These are phyloP conservation scores for Mareca strepera DNA, from an alignment of 2,797 vertebrate genomes.

Conservation along the genomic window DNA sequence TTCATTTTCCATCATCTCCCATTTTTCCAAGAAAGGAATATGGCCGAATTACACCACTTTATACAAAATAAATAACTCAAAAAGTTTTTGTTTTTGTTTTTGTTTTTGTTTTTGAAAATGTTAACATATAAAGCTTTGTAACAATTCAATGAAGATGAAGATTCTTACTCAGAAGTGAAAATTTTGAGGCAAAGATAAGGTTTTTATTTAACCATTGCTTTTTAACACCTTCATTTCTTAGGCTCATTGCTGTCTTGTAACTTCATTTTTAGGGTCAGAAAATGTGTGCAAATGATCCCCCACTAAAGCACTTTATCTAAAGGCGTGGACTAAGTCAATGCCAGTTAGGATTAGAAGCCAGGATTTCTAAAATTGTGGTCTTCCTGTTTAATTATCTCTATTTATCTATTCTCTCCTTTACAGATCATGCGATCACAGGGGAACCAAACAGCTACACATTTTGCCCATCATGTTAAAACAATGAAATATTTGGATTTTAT, in stretches of 20 bases:
- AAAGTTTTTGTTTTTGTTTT: rapidly evolving
- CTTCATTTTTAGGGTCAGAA: background rate
- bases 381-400: background rate
- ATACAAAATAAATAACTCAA: background rate
- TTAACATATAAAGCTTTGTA: background rate
- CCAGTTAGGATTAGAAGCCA: background rate
- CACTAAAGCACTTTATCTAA: background rate
- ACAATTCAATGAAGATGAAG: background rate
- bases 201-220: background rate
- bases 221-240: background rate
- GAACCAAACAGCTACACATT: background rate
- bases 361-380: background rate
- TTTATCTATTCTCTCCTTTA: background rate
- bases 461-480: background rate
- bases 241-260: background rate
- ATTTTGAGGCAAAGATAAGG: background rate
- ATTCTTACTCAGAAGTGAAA: background rate
- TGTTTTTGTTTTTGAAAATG: background rate
- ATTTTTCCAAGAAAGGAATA: background rate
- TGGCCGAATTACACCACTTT: background rate
- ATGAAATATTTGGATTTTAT: background rate
- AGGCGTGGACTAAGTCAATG: background rate
- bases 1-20: background rate
- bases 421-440: background rate
- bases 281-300: background rate